Base-by-base conservation (phyloP, 2,888 invertebrate species). In the Rotaria magnacalcarata region DNA sequence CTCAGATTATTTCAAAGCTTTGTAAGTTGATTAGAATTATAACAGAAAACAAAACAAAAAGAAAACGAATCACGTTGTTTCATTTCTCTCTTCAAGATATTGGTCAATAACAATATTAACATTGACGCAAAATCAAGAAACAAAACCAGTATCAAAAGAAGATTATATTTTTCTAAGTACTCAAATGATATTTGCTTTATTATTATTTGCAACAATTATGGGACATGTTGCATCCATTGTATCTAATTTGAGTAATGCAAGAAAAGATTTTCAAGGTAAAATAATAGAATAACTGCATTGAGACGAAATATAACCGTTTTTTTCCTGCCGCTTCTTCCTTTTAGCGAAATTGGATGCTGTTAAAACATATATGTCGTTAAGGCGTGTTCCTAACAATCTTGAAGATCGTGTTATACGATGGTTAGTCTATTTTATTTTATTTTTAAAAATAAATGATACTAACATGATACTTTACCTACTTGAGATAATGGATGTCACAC, bases 141-240 rank as follows among this genome's bases (percentile, higher is more conserved):
- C 80, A 24, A 80, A 80, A 47, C 97, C 97, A 88, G 93, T 95
- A 89, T 96, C 96, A 91, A 96, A 96, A 92, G 94, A 95, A 89
- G 96, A 97, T 92, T 97, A 96, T 92, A 93, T 96, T 89, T 97
- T 96, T 93, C 95, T 96, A 91, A 96, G 97, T 92, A 93, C 94
- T 88, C 96, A 98, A 92, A 93, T 97, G 90, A 93, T 97, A 89
- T 96, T 97, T 91, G 97, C 96, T 87, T 93, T 98, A 90, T 93
- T 97, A 91, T 93, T 97, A 88, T 97, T 97, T 91, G 96, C 97
- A 87, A 96, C 97, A 24, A 96, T 98, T 87, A 93, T 98, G 89
- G 97, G 97, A 24, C 96, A 97, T 92, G 97, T 97, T 89, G 96
- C 97, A 89, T 97, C 97, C 92, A 98, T 98, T 91, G 97, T 98